These are phyloP conservation scores for Euura saliciscinereae DNA, from an alignment of 1,140 invertebrate species.

Conservation along the genomic window DNA sequence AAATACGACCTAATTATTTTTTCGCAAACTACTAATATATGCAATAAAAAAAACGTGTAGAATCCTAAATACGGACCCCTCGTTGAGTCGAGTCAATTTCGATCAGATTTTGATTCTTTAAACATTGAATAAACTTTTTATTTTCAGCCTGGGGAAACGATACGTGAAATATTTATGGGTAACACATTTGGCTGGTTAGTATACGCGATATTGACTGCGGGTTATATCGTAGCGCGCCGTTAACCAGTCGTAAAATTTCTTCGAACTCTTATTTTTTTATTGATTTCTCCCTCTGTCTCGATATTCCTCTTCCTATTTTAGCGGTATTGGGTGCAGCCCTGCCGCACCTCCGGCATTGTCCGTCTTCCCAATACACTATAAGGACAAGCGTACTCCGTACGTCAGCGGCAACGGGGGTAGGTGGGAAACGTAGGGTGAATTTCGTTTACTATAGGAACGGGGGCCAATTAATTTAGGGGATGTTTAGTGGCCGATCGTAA, in stretches of 20 bases:
- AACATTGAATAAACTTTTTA: too few species aligned
- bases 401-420: neutral
- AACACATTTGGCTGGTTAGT: neutral
- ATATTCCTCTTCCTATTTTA: neutral
- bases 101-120: too few species aligned
- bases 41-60: too few species aligned
- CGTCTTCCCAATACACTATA: neutral
- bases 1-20: too few species aligned
- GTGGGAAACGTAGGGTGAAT: constrained; percentile 22
- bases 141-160: neutral
- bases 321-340: neutral
- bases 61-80: too few species aligned
- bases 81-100: too few species aligned
- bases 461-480: constrained; percentile 46
- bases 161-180: neutral
- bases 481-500: constrained; percentile 36
- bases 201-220: neutral
- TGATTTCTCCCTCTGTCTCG: neutral
- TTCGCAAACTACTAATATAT: too few species aligned
- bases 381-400: neutral
- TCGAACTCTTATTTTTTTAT: neutral
- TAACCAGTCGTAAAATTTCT: neutral
- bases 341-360: neutral
- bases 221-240: neutral
- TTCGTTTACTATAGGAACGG: neutral